phyloP scores from a whole-genome alignment of 2,888 invertebrate genomes.

The Ametastegia equiseti region DNA sequence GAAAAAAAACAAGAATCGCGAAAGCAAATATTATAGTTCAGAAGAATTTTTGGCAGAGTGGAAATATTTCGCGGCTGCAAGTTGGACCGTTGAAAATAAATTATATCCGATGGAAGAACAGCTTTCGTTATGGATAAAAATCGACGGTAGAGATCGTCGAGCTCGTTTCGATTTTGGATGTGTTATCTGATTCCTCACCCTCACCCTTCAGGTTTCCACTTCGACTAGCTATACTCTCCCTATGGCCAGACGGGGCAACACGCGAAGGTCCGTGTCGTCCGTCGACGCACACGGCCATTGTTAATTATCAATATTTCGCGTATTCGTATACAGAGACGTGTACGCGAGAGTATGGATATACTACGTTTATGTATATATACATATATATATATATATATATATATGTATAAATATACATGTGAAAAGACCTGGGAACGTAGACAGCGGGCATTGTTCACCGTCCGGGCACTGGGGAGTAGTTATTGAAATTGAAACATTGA shows the following conservation, averaged over 20 bases:
- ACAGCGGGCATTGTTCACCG: conserved; percentile 49
- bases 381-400: neutral
- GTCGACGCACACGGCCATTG: conserved; percentile 64
- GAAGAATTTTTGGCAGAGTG: no score
- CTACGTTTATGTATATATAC: neutral
- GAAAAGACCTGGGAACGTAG: conserved; percentile 41
- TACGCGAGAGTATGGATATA: no score
- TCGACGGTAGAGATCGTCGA: neutral
- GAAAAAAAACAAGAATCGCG: no score
- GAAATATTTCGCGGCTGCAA: no score
- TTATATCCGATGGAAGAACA: neutral
- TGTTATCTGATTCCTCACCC: conserved; percentile 52
- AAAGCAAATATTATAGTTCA: no score
- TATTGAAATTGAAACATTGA: conserved; percentile 76
- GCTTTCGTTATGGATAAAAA: neutral
- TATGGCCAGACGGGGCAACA: conserved; percentile 15
- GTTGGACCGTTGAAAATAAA: neutral
- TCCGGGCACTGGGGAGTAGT: conserved; percentile 74
- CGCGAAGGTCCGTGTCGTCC: conserved; percentile 36
- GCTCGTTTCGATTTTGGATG: conserved; percentile 1
- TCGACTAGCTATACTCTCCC: conserved; percentile 46
- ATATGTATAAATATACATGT: conserved; percentile 23
- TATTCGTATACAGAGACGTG: conserved; percentile 60
- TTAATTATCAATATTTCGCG: conserved; percentile 76
- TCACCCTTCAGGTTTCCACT: conserved; percentile 34